phyloP scores from a whole-genome alignment of 1,140 invertebrate genomes.

The Stegodyphus mimosarum region DNA sequence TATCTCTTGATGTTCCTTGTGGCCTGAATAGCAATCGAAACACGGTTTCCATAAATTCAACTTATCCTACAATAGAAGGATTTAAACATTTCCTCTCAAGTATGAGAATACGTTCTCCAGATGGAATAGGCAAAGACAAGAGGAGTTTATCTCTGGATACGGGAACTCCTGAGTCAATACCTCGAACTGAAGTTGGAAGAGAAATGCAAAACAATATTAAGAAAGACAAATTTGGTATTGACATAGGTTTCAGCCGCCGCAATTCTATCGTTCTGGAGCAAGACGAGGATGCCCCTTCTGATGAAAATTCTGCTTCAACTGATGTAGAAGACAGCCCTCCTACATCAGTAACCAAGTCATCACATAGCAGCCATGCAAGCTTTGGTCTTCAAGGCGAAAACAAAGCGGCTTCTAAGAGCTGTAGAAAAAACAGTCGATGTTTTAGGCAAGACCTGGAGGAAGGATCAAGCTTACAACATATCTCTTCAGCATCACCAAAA shows the following conservation, averaged over 20 bases:
- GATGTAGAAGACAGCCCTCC: slow-evolving; percentile 43
- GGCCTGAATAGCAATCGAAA: neutral
- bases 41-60: neutral
- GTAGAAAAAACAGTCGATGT: neutral
- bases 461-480: neutral
- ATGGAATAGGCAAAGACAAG: slow-evolving; percentile 1
- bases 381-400: no score
- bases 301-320: slow-evolving; percentile 17
- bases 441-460: neutral
- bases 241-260: neutral
- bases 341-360: no score
- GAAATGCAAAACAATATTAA: neutral
- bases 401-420: neutral
- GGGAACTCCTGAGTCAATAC: neutral
- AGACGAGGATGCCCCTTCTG: slow-evolving; percentile 14
- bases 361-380: no score
- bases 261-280: slow-evolving; percentile 18
- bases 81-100: slow-evolving; percentile 13
- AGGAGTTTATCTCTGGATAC: slow-evolving; percentile 9
- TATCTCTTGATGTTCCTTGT: neutral
- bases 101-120: slow-evolving; percentile 2
- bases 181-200: neutral
- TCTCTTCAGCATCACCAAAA: neutral
- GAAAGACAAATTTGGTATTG: no score
- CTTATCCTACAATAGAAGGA: slow-evolving; percentile 4